Evolutionary conservation across 2,113 vertebrate species (phyloP).

Genomic region (Rhinolophus sinicus): DNA sequence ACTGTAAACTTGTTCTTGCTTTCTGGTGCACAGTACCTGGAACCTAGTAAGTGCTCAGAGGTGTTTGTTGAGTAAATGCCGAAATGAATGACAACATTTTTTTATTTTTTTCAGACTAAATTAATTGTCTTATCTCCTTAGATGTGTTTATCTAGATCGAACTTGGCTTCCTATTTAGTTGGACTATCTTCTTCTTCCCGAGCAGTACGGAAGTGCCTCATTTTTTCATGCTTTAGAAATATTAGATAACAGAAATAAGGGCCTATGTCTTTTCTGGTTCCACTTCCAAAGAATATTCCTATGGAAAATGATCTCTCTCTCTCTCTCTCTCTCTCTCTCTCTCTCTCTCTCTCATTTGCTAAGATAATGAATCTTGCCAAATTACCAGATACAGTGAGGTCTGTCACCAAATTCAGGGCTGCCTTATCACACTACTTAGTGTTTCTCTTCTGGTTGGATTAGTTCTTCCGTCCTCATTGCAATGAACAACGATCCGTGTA

Average conservation of each 20-base stretch:
- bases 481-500: accelerated
- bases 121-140: not conserved
- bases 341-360: not conserved
- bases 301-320: not conserved
- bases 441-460: not conserved
- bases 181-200: not conserved
- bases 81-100: not conserved
- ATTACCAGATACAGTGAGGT: not conserved
- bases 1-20: not conserved
- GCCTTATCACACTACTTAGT: not conserved
- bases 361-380: not conserved
- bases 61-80: not conserved
- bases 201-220: not conserved
- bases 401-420: too few relatives aligned
- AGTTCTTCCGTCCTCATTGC: not conserved
- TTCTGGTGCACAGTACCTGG: not conserved
- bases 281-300: not conserved
- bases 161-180: not conserved
- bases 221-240: not conserved
- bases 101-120: not conserved
- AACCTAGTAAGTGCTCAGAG: not conserved
- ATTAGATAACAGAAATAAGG: not conserved
- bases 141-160: not conserved
- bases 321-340: not conserved
- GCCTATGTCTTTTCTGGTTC: not conserved